Evolutionary conservation across 2,888 invertebrate species (phyloP).

Genomic region (Flexamia atlantica): DNA sequence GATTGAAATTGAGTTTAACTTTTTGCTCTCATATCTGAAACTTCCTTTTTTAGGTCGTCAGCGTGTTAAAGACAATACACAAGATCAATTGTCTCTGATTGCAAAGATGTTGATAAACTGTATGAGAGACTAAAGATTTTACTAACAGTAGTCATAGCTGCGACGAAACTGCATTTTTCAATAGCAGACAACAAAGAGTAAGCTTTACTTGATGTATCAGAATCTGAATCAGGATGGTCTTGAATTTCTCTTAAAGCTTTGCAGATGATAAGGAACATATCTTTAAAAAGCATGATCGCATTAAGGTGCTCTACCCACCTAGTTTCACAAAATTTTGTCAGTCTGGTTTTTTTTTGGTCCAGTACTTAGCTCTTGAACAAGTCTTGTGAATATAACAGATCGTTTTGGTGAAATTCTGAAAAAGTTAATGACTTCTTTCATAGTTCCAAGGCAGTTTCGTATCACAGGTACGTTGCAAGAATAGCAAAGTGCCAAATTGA

Average conservation of each 20-base stretch:
- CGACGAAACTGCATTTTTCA: conserved; percentile 42
- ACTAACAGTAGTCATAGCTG: conserved; percentile 10
- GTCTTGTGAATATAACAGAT: conserved; percentile 38
- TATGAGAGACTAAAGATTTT: conserved; percentile 30
- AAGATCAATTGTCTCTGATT: conserved; percentile 28
- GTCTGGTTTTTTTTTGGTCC: conserved; percentile 24
- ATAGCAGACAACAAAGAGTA: conserved; percentile 14
- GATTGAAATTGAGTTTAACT: conserved; percentile 23
- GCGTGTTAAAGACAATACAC: conserved; percentile 7
- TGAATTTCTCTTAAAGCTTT: conserved; percentile 37
- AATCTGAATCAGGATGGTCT: conserved; percentile 40
- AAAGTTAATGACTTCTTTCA: conserved; percentile 64
- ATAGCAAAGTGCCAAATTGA: conserved; percentile 69
- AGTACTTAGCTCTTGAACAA: conserved; percentile 27
- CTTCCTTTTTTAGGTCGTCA: conserved; percentile 22
- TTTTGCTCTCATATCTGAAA: conserved; percentile 16
- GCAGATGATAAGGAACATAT: conserved; percentile 1
- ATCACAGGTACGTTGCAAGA: conserved; percentile 67
- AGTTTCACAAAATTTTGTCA: conserved; percentile 42
- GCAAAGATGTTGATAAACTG: conserved; percentile 19
- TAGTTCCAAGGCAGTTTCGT: conserved; percentile 68
- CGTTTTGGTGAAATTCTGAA: conserved; percentile 58
- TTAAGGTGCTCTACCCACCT: conserved; percentile 42
- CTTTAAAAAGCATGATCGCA: conserved; percentile 29
- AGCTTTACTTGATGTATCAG: background rate